Conservation (phyloP, 1,140 invertebrate genomes). For the Bacillus rossius region DNA sequence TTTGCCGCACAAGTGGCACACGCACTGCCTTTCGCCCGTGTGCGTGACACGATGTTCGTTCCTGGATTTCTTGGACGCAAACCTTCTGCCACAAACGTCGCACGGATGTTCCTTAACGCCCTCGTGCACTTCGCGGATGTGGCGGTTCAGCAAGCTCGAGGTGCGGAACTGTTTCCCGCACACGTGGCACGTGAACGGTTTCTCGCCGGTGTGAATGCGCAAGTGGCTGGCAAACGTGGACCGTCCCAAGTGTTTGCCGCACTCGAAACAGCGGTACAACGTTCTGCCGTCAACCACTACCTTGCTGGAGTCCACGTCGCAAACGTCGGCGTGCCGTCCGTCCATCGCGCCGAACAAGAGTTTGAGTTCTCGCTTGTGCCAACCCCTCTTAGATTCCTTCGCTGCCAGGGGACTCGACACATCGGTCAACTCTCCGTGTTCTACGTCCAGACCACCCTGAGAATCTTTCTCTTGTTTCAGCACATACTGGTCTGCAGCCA, state of each 20-base stretch:
- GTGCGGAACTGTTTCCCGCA: slow-evolving; percentile 69
- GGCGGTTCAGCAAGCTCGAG: slow-evolving; percentile 52
- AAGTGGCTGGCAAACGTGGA: slow-evolving; percentile 55
- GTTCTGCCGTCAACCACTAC: slow-evolving; percentile 42
- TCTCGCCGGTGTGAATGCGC: slow-evolving; percentile 64
- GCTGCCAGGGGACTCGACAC: too few relatives aligned
- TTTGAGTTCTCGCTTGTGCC: too few relatives aligned
- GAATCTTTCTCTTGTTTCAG: too few relatives aligned
- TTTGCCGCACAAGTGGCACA: slow-evolving; percentile 53
- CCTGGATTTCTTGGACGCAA: slow-evolving; percentile 45
- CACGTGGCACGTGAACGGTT: slow-evolving; percentile 62
- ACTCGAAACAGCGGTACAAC: slow-evolving; percentile 52
- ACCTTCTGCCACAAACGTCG: slow-evolving; percentile 48
- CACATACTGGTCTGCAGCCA: too few relatives aligned
- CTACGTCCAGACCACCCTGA: too few relatives aligned
- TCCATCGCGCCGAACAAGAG: too few relatives aligned
- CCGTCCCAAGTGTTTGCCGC: slow-evolving; percentile 51
- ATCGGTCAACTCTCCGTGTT: too few relatives aligned
- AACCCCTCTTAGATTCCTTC: too few relatives aligned
- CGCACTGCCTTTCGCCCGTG: slow-evolving; percentile 53
- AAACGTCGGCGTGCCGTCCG: too few relatives aligned
- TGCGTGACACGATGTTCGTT: slow-evolving; percentile 53
- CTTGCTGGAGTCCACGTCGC: slow-evolving; percentile 17
- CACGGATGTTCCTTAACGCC: slow-evolving; percentile 51
- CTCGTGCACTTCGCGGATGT: slow-evolving; percentile 57